Evolutionary conservation across 1,140 invertebrate species (phyloP).

Genomic region (Drosophila mayri): DNA sequence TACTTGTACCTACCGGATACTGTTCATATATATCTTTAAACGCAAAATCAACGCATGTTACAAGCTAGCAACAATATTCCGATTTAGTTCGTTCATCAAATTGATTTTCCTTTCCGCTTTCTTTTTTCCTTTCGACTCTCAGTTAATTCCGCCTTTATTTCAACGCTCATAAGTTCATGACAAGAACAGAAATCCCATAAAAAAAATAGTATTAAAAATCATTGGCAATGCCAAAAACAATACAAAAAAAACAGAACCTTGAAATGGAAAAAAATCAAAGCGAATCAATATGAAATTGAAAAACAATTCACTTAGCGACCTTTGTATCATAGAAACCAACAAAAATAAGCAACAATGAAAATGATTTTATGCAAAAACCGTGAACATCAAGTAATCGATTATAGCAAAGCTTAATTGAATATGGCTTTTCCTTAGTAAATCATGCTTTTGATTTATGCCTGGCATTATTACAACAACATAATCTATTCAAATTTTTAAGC

Average conservation of each 20-base stretch:
- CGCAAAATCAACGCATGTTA: constrained; percentile 60
- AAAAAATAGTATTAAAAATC: constrained; percentile 18
- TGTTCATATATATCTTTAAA: constrained; percentile 52
- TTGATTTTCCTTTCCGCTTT: constrained; percentile 40
- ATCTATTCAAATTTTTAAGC: constrained; percentile 63
- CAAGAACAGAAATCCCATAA: constrained; percentile 26
- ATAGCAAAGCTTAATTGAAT: constrained; percentile 73
- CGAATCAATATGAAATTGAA: constrained; percentile 53
- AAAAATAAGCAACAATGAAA: constrained; percentile 36
- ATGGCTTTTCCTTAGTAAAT: constrained; percentile 78
- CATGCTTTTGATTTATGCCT: constrained; percentile 81
- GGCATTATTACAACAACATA: constrained; percentile 66
- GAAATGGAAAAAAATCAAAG: constrained; percentile 39
- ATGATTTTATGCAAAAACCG: constrained; percentile 27
- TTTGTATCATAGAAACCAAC: constrained; percentile 52
- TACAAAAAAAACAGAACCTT: constrained; percentile 17
- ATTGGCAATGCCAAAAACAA: constrained; percentile 51
- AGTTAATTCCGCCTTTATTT: constrained; percentile 49
- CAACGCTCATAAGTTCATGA: constrained; percentile 66
- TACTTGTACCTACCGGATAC: constrained; percentile 47
- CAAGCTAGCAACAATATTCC: constrained; percentile 53
- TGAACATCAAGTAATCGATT: constrained; percentile 35
- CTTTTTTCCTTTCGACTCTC: constrained; percentile 22
- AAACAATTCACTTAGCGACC: constrained; percentile 59
- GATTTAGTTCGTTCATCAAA: constrained; percentile 51